These are phyloP conservation scores for Oncorhynchus gorbuscha DNA, from an alignment of 2,113 vertebrate species.

Conservation along the genomic window DNA sequence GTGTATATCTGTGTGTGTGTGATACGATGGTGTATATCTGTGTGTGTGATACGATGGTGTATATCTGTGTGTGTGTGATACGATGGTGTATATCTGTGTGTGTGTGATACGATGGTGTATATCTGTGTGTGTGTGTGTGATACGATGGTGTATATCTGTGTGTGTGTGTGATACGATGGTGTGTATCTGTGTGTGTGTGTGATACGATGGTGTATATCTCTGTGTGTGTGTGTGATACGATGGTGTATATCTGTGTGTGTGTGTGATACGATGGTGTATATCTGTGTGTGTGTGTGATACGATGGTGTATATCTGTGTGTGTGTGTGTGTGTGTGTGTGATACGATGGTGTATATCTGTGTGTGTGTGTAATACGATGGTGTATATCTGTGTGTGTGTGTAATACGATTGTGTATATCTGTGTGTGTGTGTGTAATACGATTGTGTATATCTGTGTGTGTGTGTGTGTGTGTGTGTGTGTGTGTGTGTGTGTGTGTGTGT, in stretches of 20 bases:
- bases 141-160: too few relatives aligned
- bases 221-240: neutral
- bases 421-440: too few relatives aligned
- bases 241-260: conserved; percentile 26
- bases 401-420: too few relatives aligned
- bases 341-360: too few relatives aligned
- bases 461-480: too few relatives aligned
- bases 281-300: neutral
- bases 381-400: too few relatives aligned
- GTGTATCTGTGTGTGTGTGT: neutral
- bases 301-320: neutral
- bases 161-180: too few relatives aligned
- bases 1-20: neutral
- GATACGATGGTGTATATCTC: neutral
- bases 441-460: too few relatives aligned
- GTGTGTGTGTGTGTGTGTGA: neutral
- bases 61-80: too few relatives aligned
- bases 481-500: neutral
- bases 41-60: neutral
- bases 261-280: neutral
- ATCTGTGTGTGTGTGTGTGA: neutral
- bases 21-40: neutral
- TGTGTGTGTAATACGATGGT: too few relatives aligned
- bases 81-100: neutral
- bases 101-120: neutral